A percentile compares a stretch with the other conserved stretches of the same genome.
These are phyloP conservation scores for Anoplolepis gracilipes DNA, from an alignment of 1,140 invertebrate genomes.

Conservation along the genomic window DNA sequence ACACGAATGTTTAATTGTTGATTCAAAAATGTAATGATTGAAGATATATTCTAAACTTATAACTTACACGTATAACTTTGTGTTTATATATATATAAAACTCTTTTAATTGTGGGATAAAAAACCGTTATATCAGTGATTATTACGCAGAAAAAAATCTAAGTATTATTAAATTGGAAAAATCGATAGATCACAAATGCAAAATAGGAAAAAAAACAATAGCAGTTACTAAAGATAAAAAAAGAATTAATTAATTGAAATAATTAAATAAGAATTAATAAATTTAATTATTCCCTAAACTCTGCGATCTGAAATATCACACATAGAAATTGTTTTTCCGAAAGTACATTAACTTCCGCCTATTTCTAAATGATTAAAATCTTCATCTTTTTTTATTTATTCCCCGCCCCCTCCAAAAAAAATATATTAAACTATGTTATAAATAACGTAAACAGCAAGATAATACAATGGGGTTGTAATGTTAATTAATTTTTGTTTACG, in stretches of 20 bases:
- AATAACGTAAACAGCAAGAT: conserved; percentile 18
- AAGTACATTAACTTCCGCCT: background rate
- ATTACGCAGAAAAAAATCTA: background rate
- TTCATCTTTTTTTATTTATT: conserved; percentile 3
- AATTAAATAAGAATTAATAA: no score
- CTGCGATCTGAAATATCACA: background rate
- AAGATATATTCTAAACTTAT: conserved; percentile 50
- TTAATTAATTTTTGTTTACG: conserved; percentile 40
- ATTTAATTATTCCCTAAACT: conserved; percentile 31
- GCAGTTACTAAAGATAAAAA: background rate
- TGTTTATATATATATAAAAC: conserved; percentile 15
- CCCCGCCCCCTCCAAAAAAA: background rate
- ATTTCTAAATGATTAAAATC: background rate
- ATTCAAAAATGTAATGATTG: conserved; percentile 13
- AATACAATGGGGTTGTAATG: conserved; percentile 24
- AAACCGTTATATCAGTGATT: background rate
- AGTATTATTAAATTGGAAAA: background rate
- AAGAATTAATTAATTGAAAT: conserved; percentile 11
- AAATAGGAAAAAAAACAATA: no score
- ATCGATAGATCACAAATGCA: background rate
- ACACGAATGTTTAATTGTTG: conserved; percentile 21
- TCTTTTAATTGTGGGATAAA: conserved; percentile 1
- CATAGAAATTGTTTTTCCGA: background rate
- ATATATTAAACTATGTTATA: conserved; percentile 19
- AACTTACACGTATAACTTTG: conserved; percentile 42